Evolutionary conservation across 1,140 invertebrate species (phyloP).

Genomic region (Dreissena polymorpha): DNA sequence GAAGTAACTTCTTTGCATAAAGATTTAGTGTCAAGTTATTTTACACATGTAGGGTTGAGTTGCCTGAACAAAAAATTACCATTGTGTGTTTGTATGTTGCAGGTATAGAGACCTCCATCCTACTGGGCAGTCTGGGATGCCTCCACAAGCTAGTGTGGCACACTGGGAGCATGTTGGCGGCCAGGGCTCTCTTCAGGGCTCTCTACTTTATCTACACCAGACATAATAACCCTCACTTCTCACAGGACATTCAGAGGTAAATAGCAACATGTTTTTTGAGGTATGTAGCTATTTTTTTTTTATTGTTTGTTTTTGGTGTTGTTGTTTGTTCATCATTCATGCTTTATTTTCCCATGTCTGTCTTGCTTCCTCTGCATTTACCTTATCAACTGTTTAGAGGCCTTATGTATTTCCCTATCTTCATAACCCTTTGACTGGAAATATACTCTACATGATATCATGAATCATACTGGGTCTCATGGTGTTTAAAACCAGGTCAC

Average conservation of each 20-base stretch:
- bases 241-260: conserved; percentile 67
- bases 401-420: too few relatives aligned
- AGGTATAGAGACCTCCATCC: conserved; percentile 59
- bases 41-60: too few relatives aligned
- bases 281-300: background rate
- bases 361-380: background rate
- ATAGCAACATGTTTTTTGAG: background rate
- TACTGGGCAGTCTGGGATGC: conserved; percentile 63
- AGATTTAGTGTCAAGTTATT: too few relatives aligned
- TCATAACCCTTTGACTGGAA: too few relatives aligned
- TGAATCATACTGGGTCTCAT: too few relatives aligned
- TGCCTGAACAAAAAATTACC: too few relatives aligned
- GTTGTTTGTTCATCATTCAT: background rate
- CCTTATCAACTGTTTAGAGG: too few relatives aligned
- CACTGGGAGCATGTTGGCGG: conserved; percentile 61
- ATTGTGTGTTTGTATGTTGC: background rate
- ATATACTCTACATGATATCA: too few relatives aligned
- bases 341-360: background rate
- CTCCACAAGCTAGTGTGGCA: conserved; percentile 67
- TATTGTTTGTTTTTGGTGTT: background rate
- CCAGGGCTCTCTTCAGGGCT: conserved; percentile 65
- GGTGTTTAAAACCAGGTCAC: too few relatives aligned
- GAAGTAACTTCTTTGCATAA: too few relatives aligned
- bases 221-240: conserved; percentile 63
- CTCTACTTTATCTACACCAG: conserved; percentile 65